Base-by-base conservation (phyloP, 2,797 vertebrate genomes). In the Pempheris klunzingeri region DNA sequence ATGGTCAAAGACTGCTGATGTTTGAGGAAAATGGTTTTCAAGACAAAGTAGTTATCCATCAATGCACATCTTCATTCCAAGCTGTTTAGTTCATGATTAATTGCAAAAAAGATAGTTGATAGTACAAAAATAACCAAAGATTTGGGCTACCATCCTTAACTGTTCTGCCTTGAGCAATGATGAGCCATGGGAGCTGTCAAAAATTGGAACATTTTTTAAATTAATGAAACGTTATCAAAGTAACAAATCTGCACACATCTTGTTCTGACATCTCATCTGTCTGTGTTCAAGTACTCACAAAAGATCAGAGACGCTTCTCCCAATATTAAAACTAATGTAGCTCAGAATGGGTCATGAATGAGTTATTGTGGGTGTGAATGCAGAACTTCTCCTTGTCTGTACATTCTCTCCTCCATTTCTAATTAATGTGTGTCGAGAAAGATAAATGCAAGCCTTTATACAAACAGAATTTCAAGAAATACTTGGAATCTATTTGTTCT, bases 401-500 rank as follows among this genome's bases (percentile, higher is more conserved):
- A 47, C 11, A 69, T 61, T 60, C 83, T 59, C 36, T 34, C 15
- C 20, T 3, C 13, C 22, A 59, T 77, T 69, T 73, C 34, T 30
- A 62, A 83, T 74, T 71, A 18, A 73, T 65, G 12, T 64, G 65
- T 28, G 61, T 14, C 22, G 26, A 73, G 26, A 75, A 67, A 53
- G 30, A 26, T 77, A 20, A 71, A 77, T 15, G 18, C 22, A 44
- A 60, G 60, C 49, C 11, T 65, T 26, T 34, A 60, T 18, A 80
- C 41, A 74, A 59, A 76, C 53, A 69, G 46, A 54, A 84, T 84
- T 77, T 78, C 67, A 50, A 78, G 32, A 77, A 62, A 74, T 39
- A 52, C 28, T 63, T 50, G 7, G 49, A 78, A 57, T 55, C 18
- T 50, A 41, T 58, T 49, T 71, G 59, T 46, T 77, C 24, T 54